Evolutionary conservation across 2,797 vertebrate genomes (phyloP), one percentile per base, ranked within the genome.

Genomic region (Carduelis carduelis): DNA sequence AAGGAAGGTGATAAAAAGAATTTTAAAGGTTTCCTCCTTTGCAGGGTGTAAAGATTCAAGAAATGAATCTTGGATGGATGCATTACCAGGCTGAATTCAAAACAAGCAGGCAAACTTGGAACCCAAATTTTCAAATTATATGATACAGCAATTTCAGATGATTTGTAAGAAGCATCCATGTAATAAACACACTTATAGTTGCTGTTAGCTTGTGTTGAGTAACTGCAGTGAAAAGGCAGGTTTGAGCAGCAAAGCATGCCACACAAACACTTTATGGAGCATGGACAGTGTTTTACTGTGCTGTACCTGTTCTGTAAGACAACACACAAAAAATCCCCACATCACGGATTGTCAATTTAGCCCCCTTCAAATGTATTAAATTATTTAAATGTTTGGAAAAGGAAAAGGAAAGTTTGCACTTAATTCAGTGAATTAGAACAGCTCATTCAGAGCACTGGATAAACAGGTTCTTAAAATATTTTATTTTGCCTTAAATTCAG

Each of bases 391-490:
- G 39, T 41, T 41, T 41, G 39, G 39, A 41, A 41, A 41, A 41
- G 39, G 39, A 41, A 41, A 41, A 41, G 49, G 90, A 97, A 97
- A 95, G 88, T 69, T 92, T 92, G 94, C 95, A 96, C 94, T 97
- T 95, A 96, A 65, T 89, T 97, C 88, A 95, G 90, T 94, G 70
- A 97, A 96, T 93, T 84, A 96, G 85, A 97, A 95, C 56, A 96
- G 87, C 93, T 97, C 90, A 66, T 83, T 83, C 56, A 91, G 82
- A 95, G 89, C 65, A 63, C 13, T 76, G 60, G 41, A 79, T 89
- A 60, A 86, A 96, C 89, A 92, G 11, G 27, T 91, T 88, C 85
- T 92, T 79, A 87, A 91, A 95, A 74, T 78, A 91, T 28, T 96
- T 95, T 93, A 95, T 96, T 97, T 97, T 94, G 76, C 79, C 95